A percentile compares a stretch with the other conserved stretches of the same genome.
phyloP scores from a whole-genome alignment of 2,113 vertebrate genomes.

The Chelonoidis abingdonii region DNA sequence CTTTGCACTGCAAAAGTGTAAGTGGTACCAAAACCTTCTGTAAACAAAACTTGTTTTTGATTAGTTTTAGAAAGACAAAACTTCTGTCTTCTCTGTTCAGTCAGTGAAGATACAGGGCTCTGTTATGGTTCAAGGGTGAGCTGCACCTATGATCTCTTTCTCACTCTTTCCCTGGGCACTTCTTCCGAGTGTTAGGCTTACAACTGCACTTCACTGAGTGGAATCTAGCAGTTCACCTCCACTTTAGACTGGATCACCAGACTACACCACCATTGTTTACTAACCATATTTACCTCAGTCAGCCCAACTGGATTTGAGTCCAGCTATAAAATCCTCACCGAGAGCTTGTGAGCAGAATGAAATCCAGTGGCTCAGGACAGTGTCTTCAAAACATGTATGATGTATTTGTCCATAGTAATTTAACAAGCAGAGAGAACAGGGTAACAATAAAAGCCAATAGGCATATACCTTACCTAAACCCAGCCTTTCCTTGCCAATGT shows the following conservation, averaged over 20 bases:
- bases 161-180: neutral
- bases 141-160: neutral
- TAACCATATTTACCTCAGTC: neutral
- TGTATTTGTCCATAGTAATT: constrained; percentile 33
- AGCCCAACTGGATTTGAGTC: neutral
- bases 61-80: neutral
- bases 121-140: neutral
- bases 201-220: neutral
- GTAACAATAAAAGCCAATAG: neutral
- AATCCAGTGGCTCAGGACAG: neutral
- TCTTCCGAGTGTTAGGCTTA: neutral
- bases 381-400: neutral
- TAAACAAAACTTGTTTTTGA: neutral
- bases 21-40: neutral
- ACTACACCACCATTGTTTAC: neutral
- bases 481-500: neutral
- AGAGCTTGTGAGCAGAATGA: neutral
- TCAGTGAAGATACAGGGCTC: neutral
- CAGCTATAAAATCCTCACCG: neutral
- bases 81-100: neutral
- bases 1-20: neutral
- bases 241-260: neutral
- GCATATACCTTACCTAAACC: no score
- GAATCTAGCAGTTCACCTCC: neutral
- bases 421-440: neutral